Base-by-base conservation (phyloP, 1,140 invertebrate species). In the Reticulitermes speratus region DNA sequence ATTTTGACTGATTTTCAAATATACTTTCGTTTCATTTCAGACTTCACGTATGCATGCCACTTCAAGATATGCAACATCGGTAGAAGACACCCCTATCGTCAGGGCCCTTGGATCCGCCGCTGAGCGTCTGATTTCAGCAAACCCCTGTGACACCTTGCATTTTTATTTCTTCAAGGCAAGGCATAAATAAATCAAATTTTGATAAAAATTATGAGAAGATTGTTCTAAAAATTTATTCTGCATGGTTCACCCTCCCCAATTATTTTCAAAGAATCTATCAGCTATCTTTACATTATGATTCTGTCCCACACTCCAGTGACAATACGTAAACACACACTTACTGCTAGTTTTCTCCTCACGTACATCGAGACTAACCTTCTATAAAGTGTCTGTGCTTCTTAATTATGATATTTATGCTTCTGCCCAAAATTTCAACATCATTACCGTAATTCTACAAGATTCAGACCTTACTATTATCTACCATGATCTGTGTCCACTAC, bases 41-140 rank as follows among this genome's bases (percentile, higher is more conserved):
- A 93, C 44, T 30, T 14, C 89, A 92, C 93, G 92, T 91, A 92
- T 30, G 90, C 94, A 75, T 94, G 93, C 90, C 93, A 93, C 87
- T 94, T 94, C 90, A 94, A 94, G 89, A 93, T 94, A 84, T 94
- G 93, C 91, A 94, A 94, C 88, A 93, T 94, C 92, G 93, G 93
- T 45, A 90, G 93, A 85, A 94, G 93, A 88, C 90, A 93, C 87
- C 55, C 45, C 55, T 38, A 52, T n/a, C 82, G 86, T 19, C 83
- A 30, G 44, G 5, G 21, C 25, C 55, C 69, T 30, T 48, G 19
- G 30, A 44, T 52, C 83, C n/a, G 30, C 30, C 23, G 83, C 83
- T 44, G 38, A 44, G 82, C 82, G 3, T 82, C 38, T 83, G 38
- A 83, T 30, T 45, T 44, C 48, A 45, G 38, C 23, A 44, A 83